Evolutionary conservation across 2,888 invertebrate species (phyloP).

Genomic region (Zele albiditarsus): DNA sequence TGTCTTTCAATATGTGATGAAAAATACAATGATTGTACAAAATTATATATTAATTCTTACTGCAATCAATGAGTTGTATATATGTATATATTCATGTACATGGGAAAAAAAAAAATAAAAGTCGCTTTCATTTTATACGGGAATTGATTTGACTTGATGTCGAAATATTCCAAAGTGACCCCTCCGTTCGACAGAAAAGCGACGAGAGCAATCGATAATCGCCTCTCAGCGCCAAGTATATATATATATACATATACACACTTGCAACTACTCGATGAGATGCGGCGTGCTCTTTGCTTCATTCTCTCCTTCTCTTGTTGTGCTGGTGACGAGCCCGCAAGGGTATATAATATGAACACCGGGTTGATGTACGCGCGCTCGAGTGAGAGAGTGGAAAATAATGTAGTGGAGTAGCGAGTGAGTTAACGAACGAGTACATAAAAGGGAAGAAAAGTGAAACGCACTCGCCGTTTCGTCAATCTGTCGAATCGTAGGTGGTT

Average conservation of each 20-base stretch:
- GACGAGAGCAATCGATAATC: background rate
- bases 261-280: background rate
- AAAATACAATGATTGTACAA: too few relatives aligned
- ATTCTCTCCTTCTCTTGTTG: background rate
- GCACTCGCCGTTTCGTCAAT: slow-evolving; percentile 36
- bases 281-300: background rate
- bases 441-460: slow-evolving; percentile 23
- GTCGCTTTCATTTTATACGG: too few relatives aligned
- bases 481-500: slow-evolving; percentile 37
- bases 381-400: background rate
- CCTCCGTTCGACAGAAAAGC: background rate
- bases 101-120: too few relatives aligned
- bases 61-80: too few relatives aligned
- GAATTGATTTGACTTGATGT: background rate
- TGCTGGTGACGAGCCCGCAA: background rate
- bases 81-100: too few relatives aligned
- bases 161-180: background rate
- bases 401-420: background rate
- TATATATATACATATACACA: background rate
- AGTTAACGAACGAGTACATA: background rate
- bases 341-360: slow-evolving; percentile 3
- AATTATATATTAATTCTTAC: too few relatives aligned
- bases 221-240: background rate
- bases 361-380: background rate
- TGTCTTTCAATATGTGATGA: too few relatives aligned